Conservation (phyloP, 2,797 vertebrate species). For the Sebastes nivosus region DNA sequence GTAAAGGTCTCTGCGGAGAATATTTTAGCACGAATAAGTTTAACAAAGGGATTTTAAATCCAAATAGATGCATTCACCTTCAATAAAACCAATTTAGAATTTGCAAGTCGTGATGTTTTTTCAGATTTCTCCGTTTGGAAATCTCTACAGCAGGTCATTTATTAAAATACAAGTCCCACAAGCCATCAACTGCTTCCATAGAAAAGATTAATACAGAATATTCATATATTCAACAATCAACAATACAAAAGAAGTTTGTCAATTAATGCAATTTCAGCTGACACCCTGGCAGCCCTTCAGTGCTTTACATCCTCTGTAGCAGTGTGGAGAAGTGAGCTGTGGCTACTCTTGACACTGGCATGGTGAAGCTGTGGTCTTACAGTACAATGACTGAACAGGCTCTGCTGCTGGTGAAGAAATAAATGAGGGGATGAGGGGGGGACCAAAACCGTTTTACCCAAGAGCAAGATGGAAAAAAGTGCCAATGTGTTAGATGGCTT, state of each 20-base stretch:
- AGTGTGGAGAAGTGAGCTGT: slow-evolving; percentile 56
- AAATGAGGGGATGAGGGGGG: slow-evolving; percentile 16
- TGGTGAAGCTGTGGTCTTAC: slow-evolving; percentile 70
- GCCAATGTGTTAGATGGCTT: slow-evolving; percentile 59
- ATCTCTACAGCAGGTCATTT: slow-evolving; percentile 52
- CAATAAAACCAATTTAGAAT: slow-evolving; percentile 38
- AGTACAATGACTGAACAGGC: slow-evolving; percentile 66
- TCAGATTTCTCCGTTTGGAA: slow-evolving; percentile 18
- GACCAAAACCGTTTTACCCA: slow-evolving; percentile 51
- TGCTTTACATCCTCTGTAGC: slow-evolving; percentile 60
- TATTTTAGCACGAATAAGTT: neutral
- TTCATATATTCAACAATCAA: slow-evolving; percentile 26
- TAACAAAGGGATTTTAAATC: slow-evolving; percentile 26
- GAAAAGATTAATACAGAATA: slow-evolving; percentile 75
- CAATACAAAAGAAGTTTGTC: slow-evolving; percentile 73
- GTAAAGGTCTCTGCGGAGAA: slow-evolving; percentile 15
- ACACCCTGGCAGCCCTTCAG: slow-evolving; percentile 66
- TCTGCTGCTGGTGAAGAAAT: slow-evolving; percentile 63
- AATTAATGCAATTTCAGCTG: slow-evolving; percentile 60
- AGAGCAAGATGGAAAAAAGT: slow-evolving; percentile 64
- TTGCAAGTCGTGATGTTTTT: slow-evolving; percentile 24
- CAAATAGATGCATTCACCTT: slow-evolving; percentile 26
- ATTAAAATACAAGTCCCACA: slow-evolving; percentile 63
- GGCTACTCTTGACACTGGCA: slow-evolving; percentile 61
- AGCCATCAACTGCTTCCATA: slow-evolving; percentile 58